Evolutionary conservation across 1,140 invertebrate species (phyloP).

Genomic region (Polypedilum pembai): DNA sequence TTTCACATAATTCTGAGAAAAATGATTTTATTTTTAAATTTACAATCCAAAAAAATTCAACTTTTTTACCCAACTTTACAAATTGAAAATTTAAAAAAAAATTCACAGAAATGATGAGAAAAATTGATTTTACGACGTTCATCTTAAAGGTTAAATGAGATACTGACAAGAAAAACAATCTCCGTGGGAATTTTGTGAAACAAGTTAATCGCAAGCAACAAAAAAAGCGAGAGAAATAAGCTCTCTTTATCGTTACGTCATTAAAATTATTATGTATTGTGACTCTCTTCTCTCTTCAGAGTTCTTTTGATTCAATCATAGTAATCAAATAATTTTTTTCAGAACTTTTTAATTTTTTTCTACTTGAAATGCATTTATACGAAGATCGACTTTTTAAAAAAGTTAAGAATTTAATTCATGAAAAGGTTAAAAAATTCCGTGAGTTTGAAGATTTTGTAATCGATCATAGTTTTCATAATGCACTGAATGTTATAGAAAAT

Average conservation of each 20-base stretch:
- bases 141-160: not conserved
- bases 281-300: too few relatives aligned
- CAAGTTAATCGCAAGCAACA: too few relatives aligned
- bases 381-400: not conserved
- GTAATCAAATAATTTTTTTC: not conserved
- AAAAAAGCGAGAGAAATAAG: not conserved
- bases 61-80: too few relatives aligned
- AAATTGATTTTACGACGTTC: not conserved
- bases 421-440: not conserved
- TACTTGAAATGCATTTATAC: not conserved
- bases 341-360: not conserved
- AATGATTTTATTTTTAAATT: not conserved
- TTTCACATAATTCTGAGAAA: not conserved
- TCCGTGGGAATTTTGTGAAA: too few relatives aligned
- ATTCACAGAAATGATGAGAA: not conserved
- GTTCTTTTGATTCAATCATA: not conserved
- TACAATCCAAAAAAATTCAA: not conserved
- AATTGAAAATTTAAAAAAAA: not conserved
- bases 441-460: not conserved
- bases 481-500: not conserved
- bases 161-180: not conserved
- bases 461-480: not conserved
- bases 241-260: not conserved
- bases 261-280: not conserved
- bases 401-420: not conserved